These are phyloP conservation scores for Gambusia affinis DNA, from an alignment of 2,113 vertebrate genomes.

Conservation along the genomic window DNA sequence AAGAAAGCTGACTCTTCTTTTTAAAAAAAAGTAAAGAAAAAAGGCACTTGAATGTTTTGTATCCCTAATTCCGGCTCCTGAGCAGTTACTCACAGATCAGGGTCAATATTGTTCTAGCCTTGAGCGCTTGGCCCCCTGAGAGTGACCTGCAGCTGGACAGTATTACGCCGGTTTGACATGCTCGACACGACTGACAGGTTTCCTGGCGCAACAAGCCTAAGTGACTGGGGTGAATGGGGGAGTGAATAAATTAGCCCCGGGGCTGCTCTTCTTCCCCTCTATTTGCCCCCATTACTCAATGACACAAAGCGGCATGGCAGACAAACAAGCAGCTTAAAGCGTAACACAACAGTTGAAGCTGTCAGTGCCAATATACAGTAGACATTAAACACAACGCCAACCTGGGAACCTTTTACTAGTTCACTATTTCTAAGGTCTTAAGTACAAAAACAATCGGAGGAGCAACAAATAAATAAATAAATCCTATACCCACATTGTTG, in stretches of 20 bases:
- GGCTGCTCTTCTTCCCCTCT: slow-evolving; percentile 71
- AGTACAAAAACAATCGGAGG: slow-evolving; percentile 3
- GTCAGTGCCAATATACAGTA: slow-evolving; percentile 67
- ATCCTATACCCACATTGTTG: slow-evolving; percentile 24
- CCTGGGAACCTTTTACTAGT: not conserved
- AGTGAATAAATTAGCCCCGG: slow-evolving; percentile 80
- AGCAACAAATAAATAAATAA: slow-evolving; percentile 18
- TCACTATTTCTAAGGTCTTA: too few species aligned
- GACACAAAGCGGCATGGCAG: slow-evolving; percentile 72
- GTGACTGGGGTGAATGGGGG: slow-evolving; percentile 70
- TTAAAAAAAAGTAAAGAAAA: not conserved
- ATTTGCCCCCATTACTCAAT: slow-evolving; percentile 77
- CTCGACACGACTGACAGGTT: slow-evolving; percentile 73
- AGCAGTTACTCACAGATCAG: slow-evolving; percentile 58
- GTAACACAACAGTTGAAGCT: slow-evolving; percentile 78
- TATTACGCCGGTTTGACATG: slow-evolving; percentile 28
- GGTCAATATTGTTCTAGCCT: slow-evolving; percentile 52
- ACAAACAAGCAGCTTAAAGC: slow-evolving; percentile 74
- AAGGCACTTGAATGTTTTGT: slow-evolving; percentile 15
- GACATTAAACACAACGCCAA: slow-evolving; percentile 48
- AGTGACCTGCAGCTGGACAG: slow-evolving; percentile 42
- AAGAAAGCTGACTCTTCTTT: not conserved
- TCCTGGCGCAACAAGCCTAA: slow-evolving; percentile 66
- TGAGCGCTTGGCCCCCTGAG: slow-evolving; percentile 51
- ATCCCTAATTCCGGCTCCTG: slow-evolving; percentile 56